Evolutionary conservation across 2,113 vertebrate genomes (phyloP).

Genomic region (Noctilio leporinus): DNA sequence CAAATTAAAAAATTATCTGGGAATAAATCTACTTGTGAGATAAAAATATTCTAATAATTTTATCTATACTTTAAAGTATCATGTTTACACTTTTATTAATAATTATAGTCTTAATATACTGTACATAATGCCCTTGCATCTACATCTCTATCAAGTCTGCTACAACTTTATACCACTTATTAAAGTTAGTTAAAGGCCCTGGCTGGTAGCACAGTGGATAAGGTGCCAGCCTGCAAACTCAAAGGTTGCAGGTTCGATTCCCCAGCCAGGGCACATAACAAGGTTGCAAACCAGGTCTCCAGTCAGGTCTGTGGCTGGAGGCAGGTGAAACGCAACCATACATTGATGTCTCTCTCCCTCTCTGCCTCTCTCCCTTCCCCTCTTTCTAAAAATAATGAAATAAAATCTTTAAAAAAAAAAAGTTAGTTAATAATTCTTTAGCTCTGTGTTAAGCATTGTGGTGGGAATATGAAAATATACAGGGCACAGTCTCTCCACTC

Average conservation of each 20-base stretch:
- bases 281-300: no score
- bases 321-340: no score
- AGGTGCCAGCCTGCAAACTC: no score
- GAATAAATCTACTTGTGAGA: background rate
- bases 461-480: constrained; percentile 29
- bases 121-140: background rate
- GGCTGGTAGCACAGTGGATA: no score
- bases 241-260: no score
- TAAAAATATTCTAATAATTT: constrained; percentile 8
- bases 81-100: background rate
- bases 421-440: constrained; percentile 11
- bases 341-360: no score
- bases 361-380: no score
- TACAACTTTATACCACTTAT: background rate
- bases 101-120: background rate
- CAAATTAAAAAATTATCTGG: background rate
- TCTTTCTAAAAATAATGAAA: no score
- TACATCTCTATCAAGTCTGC: background rate
- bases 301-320: no score
- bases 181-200: constrained; percentile 25
- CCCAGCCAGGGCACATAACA: no score
- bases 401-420: no score
- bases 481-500: background rate
- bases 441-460: background rate
- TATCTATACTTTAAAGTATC: background rate